Conservation (phyloP, 2,797 vertebrate genomes). For the Danio aesculapii region DNA sequence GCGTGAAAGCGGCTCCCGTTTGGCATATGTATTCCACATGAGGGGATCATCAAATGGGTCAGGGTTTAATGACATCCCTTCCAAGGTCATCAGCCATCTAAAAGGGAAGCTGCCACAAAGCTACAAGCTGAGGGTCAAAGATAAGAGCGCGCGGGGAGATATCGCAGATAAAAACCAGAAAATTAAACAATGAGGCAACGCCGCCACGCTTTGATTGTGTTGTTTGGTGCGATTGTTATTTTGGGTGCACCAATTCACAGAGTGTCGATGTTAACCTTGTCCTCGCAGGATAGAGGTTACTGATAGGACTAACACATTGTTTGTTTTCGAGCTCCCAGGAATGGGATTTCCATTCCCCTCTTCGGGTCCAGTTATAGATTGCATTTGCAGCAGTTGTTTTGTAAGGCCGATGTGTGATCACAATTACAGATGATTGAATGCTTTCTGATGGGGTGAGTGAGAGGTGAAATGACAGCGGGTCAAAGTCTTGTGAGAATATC, state of each 20-base stretch:
- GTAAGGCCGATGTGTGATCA: constrained; percentile 70
- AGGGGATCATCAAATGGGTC: constrained; percentile 95
- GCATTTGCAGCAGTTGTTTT: constrained; percentile 69
- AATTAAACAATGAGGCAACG: constrained; percentile 89
- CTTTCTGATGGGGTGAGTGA: constrained; percentile 56
- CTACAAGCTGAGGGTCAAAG: constrained; percentile 96
- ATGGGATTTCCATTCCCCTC: constrained; percentile 76
- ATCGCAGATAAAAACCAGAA: constrained; percentile 86
- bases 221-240: constrained; percentile 86
- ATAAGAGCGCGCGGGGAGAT: constrained; percentile 88
- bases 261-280: constrained; percentile 80
- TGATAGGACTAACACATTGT: constrained; percentile 80
- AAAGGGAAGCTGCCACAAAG: constrained; percentile 85
- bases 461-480: constrained; percentile 42
- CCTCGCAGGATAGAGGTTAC: constrained; percentile 73
- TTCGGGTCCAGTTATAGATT: constrained; percentile 71
- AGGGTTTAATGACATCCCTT: constrained; percentile 94
- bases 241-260: constrained; percentile 76
- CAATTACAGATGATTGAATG: constrained; percentile 78
- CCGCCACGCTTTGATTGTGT: constrained; percentile 84
- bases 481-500: constrained; percentile 28
- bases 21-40: constrained; percentile 96
- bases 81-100: constrained; percentile 95
- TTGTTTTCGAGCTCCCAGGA: constrained; percentile 78
- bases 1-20: constrained; percentile 83